Percentiles rank a stretch among this genome's conserved stretches.
Evolutionary conservation across 1,140 invertebrate genomes (phyloP).

Genomic region (Reticulitermes speratus): DNA sequence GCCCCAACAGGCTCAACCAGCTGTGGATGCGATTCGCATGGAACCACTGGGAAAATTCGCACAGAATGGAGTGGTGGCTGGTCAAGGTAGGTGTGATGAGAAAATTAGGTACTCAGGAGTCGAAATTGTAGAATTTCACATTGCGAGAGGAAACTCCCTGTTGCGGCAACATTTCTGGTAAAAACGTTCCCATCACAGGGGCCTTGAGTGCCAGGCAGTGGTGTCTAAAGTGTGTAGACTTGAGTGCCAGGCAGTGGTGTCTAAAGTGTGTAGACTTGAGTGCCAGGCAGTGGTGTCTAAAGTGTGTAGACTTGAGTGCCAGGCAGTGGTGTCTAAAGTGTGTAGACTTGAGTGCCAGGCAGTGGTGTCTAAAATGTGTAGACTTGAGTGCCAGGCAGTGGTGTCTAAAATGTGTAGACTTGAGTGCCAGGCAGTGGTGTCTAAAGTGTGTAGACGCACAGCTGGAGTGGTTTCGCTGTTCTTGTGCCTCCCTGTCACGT

Average conservation of each 20-base stretch:
- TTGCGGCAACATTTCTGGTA: background rate
- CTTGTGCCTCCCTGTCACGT: too few species aligned
- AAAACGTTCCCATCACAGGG: background rate
- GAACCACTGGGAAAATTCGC: constrained; percentile 32
- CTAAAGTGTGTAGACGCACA: background rate
- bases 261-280: background rate
- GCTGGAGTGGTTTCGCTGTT: too few species aligned
- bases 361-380: background rate
- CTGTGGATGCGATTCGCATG: constrained; percentile 30
- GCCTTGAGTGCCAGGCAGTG: background rate
- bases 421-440: background rate
- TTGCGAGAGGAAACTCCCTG: background rate
- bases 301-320: too few species aligned
- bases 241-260: background rate
- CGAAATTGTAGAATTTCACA: background rate
- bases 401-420: too few species aligned
- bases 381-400: background rate
- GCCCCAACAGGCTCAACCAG: constrained; percentile 27
- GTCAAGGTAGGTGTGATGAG: constrained; percentile 29
- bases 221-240: background rate
- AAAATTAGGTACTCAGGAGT: background rate
- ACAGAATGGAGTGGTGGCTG: constrained; percentile 32
- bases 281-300: background rate
- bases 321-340: background rate
- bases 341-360: background rate